A percentile compares a stretch with the other conserved stretches of the same genome.
Conservation (phyloP, 2,888 invertebrate species). For the Trachelus iudaicus region DNA sequence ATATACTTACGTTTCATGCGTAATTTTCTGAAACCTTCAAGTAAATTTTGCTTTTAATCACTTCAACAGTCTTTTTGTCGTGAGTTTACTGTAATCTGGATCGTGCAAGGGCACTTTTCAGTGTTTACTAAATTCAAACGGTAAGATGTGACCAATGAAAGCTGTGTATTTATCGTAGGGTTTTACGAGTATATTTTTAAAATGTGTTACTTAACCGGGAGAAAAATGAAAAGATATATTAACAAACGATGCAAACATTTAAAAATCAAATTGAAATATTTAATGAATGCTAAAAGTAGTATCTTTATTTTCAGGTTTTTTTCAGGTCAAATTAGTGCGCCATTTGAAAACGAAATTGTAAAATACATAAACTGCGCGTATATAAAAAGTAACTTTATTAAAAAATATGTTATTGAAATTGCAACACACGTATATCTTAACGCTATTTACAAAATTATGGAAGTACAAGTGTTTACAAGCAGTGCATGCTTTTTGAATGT, state of each 20-base stretch:
- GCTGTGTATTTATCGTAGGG: not conserved
- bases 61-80: not conserved
- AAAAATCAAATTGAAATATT: not conserved
- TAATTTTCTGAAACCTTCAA: no score
- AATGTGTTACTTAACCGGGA: not conserved
- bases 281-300: not conserved
- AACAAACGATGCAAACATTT: not conserved
- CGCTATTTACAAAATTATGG: not conserved
- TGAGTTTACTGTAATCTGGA: not conserved
- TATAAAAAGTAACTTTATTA: constrained; percentile 9
- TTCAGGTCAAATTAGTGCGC: not conserved
- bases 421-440: not conserved
- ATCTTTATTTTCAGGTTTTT: not conserved
- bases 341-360: not conserved
- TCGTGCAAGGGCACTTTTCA: not conserved
- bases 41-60: not conserved
- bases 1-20: no score
- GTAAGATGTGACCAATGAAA: not conserved
- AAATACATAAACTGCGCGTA: not conserved
- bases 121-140: not conserved
- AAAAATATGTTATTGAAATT: not conserved
- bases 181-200: not conserved
- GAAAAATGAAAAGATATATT: not conserved
- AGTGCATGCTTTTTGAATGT: not conserved
- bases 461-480: not conserved